Percentiles rank a stretch among this genome's conserved stretches.
phyloP scores from a whole-genome alignment of 2,888 invertebrate genomes.

The Agonopterix heracliana region DNA sequence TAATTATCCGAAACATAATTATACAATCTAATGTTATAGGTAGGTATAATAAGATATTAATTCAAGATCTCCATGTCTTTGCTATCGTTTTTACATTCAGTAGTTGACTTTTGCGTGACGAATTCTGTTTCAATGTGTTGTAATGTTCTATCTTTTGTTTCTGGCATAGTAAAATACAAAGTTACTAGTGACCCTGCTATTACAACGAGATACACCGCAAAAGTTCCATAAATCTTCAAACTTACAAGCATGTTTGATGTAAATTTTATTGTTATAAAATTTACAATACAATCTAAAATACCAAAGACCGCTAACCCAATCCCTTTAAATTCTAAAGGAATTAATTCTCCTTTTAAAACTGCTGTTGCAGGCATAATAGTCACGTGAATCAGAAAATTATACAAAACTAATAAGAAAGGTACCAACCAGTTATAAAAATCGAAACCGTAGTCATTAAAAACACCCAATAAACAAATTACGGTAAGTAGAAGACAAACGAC shows the following conservation, averaged over 20 bases:
- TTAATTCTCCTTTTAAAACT: not conserved
- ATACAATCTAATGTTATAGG: too few relatives aligned
- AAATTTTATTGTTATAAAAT: not conserved
- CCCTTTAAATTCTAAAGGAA: not conserved
- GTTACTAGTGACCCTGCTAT: not conserved
- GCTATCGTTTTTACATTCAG: too few relatives aligned
- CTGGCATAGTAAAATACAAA: not conserved
- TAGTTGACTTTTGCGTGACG: not conserved
- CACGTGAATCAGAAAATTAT: not conserved
- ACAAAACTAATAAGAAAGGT: not conserved
- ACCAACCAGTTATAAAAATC: not conserved
- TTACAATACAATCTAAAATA: not conserved
- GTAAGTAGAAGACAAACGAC: not conserved
- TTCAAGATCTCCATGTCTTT: too few relatives aligned
- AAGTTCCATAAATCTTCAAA: not conserved
- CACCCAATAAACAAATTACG: not conserved
- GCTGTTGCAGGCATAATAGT: not conserved
- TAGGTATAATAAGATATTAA: too few relatives aligned
- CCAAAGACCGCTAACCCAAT: not conserved
- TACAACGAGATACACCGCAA: not conserved
- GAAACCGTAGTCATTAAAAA: not conserved
- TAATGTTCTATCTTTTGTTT: not conserved
- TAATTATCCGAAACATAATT: too few relatives aligned
- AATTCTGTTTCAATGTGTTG: not conserved
- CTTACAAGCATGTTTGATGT: not conserved